phyloP scores from a whole-genome alignment of 2,888 invertebrate species.

The Dicroscelio sp. region DNA sequence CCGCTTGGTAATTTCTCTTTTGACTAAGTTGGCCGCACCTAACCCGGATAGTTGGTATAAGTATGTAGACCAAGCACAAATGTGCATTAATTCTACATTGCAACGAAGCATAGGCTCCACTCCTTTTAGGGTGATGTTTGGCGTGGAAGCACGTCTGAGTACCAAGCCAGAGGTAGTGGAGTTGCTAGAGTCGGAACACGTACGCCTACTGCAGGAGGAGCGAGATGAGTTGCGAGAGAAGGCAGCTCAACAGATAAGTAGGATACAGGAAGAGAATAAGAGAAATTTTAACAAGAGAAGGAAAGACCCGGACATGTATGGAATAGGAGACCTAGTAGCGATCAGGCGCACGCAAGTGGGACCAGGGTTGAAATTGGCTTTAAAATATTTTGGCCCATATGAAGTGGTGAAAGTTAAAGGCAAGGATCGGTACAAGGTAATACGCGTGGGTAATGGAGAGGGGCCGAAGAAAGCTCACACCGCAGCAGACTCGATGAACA shows the following conservation, averaged over 20 bases:
- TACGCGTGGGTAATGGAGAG: neutral
- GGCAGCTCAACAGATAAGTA: neutral
- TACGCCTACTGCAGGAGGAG: neutral
- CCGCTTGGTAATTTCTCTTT: neutral
- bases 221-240: neutral
- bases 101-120: neutral
- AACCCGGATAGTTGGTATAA: neutral
- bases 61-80: neutral
- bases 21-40: neutral
- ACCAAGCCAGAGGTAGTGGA: too few relatives aligned
- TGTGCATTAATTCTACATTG: neutral
- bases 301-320: neutral
- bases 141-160: too few relatives aligned
- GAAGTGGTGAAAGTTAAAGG: neutral
- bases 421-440: neutral
- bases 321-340: constrained; percentile 5
- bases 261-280: neutral
- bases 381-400: constrained; percentile 14
- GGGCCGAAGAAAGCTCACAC: neutral
- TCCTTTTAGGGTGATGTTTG: neutral
- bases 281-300: neutral
- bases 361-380: neutral
- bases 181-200: neutral
- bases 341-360: constrained; percentile 12
- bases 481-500: constrained; percentile 13